A percentile compares a stretch with the other conserved stretches of the same genome.
These are phyloP conservation scores for Cepaea nemoralis DNA, from an alignment of 1,140 invertebrate species.

Conservation along the genomic window DNA sequence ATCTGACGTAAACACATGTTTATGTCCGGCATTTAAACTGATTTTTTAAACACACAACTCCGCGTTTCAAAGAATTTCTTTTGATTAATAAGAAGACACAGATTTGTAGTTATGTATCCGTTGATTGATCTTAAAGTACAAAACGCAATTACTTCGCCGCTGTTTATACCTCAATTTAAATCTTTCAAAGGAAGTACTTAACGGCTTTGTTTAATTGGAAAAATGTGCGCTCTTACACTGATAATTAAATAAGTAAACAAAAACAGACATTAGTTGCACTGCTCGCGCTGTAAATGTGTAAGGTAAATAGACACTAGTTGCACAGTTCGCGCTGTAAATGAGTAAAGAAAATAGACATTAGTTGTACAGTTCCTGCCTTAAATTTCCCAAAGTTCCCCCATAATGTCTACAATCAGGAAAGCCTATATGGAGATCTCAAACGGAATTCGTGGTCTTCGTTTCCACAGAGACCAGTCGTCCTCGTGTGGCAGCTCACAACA, in stretches of 20 bases:
- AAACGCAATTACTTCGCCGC: neutral
- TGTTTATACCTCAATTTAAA: neutral
- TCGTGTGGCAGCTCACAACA: constrained; percentile 24
- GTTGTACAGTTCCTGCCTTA: neutral
- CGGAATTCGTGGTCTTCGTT: constrained; percentile 67
- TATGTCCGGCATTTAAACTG: neutral
- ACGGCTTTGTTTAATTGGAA: neutral
- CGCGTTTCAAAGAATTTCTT: too few relatives aligned
- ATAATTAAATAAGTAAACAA: neutral
- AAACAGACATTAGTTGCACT: neutral
- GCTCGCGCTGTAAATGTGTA: too few relatives aligned
- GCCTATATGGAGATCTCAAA: constrained; percentile 72
- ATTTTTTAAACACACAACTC: too few relatives aligned
- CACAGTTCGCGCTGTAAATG: neutral
- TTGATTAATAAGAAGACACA: too few relatives aligned
- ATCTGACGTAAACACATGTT: neutral
- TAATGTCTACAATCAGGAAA: constrained; percentile 70
- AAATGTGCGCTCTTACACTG: neutral
- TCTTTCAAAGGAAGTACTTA: neutral
- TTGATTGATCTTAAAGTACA: neutral
- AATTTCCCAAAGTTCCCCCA: neutral
- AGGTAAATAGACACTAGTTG: neutral
- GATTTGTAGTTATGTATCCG: too few relatives aligned
- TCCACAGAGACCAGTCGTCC: constrained; percentile 61
- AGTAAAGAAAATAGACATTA: neutral